Percentiles rank a stretch among this genome's conserved stretches.
phyloP scores from a whole-genome alignment of 1,140 invertebrate species.

The Uloborus diversus region DNA sequence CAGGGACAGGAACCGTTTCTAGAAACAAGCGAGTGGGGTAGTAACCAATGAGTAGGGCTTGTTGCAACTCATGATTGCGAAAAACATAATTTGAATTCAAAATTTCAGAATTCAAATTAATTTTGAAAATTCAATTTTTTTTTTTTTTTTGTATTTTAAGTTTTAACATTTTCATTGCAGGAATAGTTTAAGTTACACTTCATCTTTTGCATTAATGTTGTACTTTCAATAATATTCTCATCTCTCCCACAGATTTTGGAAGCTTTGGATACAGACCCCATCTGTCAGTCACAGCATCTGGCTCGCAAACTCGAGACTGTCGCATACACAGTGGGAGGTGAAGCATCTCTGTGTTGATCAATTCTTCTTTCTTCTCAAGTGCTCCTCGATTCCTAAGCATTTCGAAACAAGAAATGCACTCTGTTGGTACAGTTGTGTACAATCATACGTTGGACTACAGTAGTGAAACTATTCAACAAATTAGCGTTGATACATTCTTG shows the following conservation, averaged over 20 bases:
- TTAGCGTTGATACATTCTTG: no score
- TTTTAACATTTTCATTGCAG: no score
- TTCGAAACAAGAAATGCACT: slow-evolving; percentile 6
- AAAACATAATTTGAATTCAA: no score
- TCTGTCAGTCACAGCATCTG: slow-evolving; percentile 86
- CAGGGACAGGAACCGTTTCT: no score
- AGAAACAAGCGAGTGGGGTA: no score
- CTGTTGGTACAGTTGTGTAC: slow-evolving; percentile 14
- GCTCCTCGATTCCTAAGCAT: slow-evolving; percentile 18
- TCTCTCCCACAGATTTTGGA: slow-evolving; percentile 83
- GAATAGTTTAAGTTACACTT: no score
- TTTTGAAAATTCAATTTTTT: no score
- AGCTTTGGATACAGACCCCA: slow-evolving; percentile 81
- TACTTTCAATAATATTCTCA: slow-evolving; percentile 61
- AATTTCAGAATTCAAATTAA: no score
- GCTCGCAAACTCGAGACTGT: slow-evolving; percentile 89
- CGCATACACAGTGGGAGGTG: slow-evolving; percentile 80
- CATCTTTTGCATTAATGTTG: no score
- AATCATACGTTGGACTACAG: slow-evolving; percentile 34
- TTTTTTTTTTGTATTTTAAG: slow-evolving; percentile 12
- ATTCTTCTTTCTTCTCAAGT: background rate
- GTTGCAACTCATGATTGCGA: no score
- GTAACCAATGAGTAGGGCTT: no score
- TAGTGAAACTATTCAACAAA: no score
- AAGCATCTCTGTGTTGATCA: slow-evolving; percentile 60